These are phyloP conservation scores for Ia io DNA, from an alignment of 2,113 vertebrate species.

Conservation along the genomic window DNA sequence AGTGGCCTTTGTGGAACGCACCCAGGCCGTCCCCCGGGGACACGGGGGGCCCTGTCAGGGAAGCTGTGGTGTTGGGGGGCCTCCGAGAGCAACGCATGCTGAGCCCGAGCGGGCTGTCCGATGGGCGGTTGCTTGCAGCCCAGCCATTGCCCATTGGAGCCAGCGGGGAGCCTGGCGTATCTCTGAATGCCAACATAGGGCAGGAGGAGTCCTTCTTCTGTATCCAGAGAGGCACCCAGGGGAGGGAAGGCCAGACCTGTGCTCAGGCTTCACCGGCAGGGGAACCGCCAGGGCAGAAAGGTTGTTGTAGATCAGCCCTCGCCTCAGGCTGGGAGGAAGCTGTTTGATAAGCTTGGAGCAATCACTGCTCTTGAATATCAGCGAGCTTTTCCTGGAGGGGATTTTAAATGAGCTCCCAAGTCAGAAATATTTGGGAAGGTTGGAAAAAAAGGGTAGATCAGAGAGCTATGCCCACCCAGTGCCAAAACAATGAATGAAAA, in stretches of 20 bases:
- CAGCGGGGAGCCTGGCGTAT: neutral
- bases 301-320: neutral
- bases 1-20: neutral
- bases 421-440: neutral
- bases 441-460: neutral
- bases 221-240: neutral
- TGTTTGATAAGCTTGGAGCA: neutral
- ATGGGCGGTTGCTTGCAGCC: neutral
- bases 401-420: neutral
- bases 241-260: neutral
- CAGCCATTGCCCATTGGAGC: neutral
- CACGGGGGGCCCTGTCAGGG: accelerated
- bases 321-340: neutral
- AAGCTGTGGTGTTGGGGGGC: neutral
- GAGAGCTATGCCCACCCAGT: neutral
- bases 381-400: neutral
- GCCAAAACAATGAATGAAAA: neutral
- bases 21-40: neutral
- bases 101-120: neutral
- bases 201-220: neutral
- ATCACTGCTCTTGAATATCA: neutral
- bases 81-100: neutral
- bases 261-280: neutral
- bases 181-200: neutral
- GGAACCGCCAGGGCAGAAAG: neutral